Evolutionary conservation across 2,113 vertebrate species (phyloP).

Genomic region (Echinops telfairi): DNA sequence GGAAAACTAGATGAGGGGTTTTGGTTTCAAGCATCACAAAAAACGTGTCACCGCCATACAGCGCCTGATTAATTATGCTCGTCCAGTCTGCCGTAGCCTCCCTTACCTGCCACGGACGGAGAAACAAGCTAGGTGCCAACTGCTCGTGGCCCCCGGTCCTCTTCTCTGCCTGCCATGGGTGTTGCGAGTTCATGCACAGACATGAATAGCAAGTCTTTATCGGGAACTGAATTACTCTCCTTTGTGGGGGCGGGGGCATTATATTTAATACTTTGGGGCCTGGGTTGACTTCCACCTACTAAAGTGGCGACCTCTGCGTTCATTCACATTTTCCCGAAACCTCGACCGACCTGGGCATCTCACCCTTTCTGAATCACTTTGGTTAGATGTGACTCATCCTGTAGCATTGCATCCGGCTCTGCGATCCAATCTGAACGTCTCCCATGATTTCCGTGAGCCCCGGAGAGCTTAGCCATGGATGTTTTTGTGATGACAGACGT

Average conservation of each 20-base stretch:
- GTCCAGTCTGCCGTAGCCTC: background rate
- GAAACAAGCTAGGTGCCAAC: background rate
- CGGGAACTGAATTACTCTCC: background rate
- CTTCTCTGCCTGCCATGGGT: background rate
- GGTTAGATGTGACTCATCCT: conserved; percentile 3
- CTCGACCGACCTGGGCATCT: background rate
- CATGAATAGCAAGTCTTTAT: too few relatives aligned
- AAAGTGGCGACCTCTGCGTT: background rate
- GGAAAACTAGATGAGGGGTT: background rate
- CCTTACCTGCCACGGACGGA: background rate
- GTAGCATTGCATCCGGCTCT: background rate
- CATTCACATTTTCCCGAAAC: conserved; percentile 51
- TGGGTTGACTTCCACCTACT: conserved; percentile 8
- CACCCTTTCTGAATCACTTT: background rate
- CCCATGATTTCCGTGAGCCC: background rate
- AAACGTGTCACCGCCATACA: background rate
- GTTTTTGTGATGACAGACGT: conserved; percentile 28
- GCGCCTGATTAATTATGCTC: background rate
- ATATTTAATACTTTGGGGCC: background rate
- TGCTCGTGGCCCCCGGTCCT: background rate
- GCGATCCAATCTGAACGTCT: conserved; percentile 29
- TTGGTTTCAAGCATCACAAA: background rate
- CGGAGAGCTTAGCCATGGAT: conserved; percentile 39
- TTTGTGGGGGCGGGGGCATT: background rate
- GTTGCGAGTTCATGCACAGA: background rate